These are phyloP conservation scores for Apostichopus leukothele DNA, from an alignment of 53 echinoderm and acorn worm genomes.

Conservation along the genomic window DNA sequence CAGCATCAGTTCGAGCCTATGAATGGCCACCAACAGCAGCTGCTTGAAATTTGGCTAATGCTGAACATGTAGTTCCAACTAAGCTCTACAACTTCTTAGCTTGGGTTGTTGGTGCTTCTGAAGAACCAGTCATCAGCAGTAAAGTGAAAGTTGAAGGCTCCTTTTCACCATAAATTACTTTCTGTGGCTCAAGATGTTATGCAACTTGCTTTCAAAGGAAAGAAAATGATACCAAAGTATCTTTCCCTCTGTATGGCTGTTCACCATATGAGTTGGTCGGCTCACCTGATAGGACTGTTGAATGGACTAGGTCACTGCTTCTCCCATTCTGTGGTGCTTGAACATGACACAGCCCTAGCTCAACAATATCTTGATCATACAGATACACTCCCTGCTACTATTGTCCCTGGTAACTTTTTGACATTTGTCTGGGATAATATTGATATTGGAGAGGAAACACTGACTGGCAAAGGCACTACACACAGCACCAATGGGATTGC, in stretches of 20 bases:
- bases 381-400: constrained; percentile 19
- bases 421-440: constrained; percentile 51
- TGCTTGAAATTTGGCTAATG: too few species aligned
- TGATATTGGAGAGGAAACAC: constrained; percentile 46
- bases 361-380: not conserved
- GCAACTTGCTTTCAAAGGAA: too few species aligned
- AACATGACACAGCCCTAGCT: constrained; percentile 48
- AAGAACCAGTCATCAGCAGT: constrained; percentile 39
- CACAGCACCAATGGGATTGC: constrained; percentile 53
- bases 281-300: too few species aligned
- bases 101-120: constrained; percentile 27
- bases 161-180: constrained; percentile 21
- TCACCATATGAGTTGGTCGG: not conserved
- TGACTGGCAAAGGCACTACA: constrained; percentile 39
- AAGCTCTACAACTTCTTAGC: constrained; percentile 39
- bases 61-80: not conserved
- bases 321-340: too few species aligned
- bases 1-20: too few species aligned
- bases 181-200: too few species aligned
- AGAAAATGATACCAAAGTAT: constrained; percentile 42
- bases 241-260: constrained; percentile 48
- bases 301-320: too few species aligned
- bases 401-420: not conserved
- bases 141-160: not conserved
- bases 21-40: too few species aligned